Conservation (phyloP, 2,888 invertebrate species). For the Ochropacha duplaris region DNA sequence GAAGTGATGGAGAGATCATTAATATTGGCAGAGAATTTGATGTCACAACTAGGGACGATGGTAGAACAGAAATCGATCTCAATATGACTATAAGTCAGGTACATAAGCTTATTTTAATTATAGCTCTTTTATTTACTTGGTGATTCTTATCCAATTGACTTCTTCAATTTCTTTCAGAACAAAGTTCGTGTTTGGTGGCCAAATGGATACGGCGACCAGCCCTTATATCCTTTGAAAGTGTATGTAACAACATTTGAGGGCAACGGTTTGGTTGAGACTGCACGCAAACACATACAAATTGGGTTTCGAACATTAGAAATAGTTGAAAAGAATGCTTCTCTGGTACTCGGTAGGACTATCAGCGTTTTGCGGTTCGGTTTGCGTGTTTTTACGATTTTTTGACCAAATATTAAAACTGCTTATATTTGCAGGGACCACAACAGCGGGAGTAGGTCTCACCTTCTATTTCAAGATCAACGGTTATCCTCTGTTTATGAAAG, state of each 20-base stretch:
- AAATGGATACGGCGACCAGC: constrained; percentile 93
- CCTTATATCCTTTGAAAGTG: constrained; percentile 87
- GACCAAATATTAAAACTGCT: neutral
- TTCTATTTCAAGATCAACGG: constrained; percentile 95
- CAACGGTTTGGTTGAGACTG: constrained; percentile 41
- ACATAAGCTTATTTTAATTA: neutral
- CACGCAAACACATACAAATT: constrained; percentile 83
- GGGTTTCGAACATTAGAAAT: constrained; percentile 95
- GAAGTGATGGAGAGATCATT: constrained; percentile 53
- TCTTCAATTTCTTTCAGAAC: constrained; percentile 54
- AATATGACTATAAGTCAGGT: constrained; percentile 63
- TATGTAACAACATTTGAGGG: constrained; percentile 59
- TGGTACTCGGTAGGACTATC: constrained; percentile 45
- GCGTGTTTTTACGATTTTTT: neutral
- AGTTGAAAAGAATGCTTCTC: constrained; percentile 86
- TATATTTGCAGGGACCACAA: constrained; percentile 57
- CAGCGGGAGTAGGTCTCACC: constrained; percentile 83
- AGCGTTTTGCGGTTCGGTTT: neutral
- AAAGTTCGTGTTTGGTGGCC: constrained; percentile 93
- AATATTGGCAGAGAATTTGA: constrained; percentile 44
- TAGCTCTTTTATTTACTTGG: neutral
- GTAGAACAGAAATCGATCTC: constrained; percentile 53
- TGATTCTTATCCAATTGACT: neutral
- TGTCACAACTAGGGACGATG: constrained; percentile 43
- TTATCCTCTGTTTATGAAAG: constrained; percentile 95